Conservation (phyloP, 2,113 vertebrate genomes). For the Tragelaphus scriptus region DNA sequence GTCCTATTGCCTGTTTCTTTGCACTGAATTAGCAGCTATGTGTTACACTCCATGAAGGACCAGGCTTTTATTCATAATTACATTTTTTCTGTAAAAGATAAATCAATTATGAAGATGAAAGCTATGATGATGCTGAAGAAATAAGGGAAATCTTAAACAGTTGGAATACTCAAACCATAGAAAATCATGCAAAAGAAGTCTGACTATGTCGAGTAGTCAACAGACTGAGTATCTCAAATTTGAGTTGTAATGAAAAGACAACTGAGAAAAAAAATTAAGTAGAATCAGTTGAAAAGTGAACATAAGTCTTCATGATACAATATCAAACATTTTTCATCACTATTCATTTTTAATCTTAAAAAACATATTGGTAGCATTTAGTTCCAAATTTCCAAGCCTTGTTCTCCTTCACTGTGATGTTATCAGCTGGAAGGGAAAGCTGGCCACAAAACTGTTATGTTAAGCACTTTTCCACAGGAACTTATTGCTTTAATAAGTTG, state of each 20-base stretch:
- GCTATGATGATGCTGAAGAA: neutral
- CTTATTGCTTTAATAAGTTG: constrained; percentile 80
- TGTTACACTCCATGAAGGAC: neutral
- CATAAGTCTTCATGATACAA: constrained; percentile 30
- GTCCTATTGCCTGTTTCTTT: neutral
- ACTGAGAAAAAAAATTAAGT: neutral
- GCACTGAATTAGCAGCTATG: neutral
- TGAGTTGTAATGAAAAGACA: neutral
- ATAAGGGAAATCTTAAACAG: neutral
- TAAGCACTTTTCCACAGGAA: constrained; percentile 79
- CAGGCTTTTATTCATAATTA: neutral
- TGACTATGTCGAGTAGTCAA: neutral
- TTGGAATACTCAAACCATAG: neutral
- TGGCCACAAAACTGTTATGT: constrained; percentile 69
- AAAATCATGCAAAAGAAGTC: neutral
- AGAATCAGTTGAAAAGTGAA: constrained; percentile 22
- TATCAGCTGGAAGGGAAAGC: constrained; percentile 65
- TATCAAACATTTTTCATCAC: constrained; percentile 16
- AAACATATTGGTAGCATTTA: constrained; percentile 36
- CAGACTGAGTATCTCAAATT: neutral
- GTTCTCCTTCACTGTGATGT: constrained; percentile 62
- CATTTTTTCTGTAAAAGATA: neutral
- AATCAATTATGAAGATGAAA: neutral
- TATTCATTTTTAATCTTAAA: constrained; percentile 66
- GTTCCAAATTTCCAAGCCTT: constrained; percentile 61